Evolutionary conservation across 2,888 invertebrate genomes (phyloP), one percentile per base, ranked within the genome.

Genomic region (Dorcus parallelipipedus): DNA sequence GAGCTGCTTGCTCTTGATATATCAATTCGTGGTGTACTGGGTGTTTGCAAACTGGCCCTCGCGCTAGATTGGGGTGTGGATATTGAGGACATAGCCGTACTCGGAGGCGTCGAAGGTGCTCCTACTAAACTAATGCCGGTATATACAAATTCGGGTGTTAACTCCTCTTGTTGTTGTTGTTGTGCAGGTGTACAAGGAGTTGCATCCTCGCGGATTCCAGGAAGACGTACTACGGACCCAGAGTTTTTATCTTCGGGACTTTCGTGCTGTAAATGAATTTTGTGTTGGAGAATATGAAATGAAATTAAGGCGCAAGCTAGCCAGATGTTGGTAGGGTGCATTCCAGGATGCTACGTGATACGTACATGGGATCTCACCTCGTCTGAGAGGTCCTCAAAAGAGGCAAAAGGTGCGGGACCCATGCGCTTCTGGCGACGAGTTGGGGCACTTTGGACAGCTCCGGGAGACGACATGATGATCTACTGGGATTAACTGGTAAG

Each of bases 381-480:
- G 81, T 92, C 91, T 73, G 90, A 90, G 78, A 87, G 85, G 83
- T 92, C 92, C 84, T 95, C 95, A 81, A 95, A 93, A 73, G 94
- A 95, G 77, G 95, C 95, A 80, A 95, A 91, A 76, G 95, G 95
- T 74, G 95, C 95, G 76, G 93, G 93, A 76, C 94, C 94, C 83
- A 91, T 89, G 79, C 91, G 89, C 82, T 87, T 86, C 82, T 90
- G 90, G 59, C 72, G 72, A 62, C 74, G 69, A 66, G 64, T 62
- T 61, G 57, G 55, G 52, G 64, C 67, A 62, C 66, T 67, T 56
- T 69, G 65, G 55, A 69, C 63, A 63, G 67, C 65, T 68, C 71
- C 73, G 66, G 73, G 68, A 66, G 71, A 67, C 69, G 73, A 72
- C 73, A 73, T 74, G 66, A 62, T 60, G 69, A 66, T 68, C 68